Percentiles rank a stretch among this genome's conserved stretches.
Evolutionary conservation across 2,113 vertebrate genomes (phyloP).

Genomic region (Macroglossus sobrinus): DNA sequence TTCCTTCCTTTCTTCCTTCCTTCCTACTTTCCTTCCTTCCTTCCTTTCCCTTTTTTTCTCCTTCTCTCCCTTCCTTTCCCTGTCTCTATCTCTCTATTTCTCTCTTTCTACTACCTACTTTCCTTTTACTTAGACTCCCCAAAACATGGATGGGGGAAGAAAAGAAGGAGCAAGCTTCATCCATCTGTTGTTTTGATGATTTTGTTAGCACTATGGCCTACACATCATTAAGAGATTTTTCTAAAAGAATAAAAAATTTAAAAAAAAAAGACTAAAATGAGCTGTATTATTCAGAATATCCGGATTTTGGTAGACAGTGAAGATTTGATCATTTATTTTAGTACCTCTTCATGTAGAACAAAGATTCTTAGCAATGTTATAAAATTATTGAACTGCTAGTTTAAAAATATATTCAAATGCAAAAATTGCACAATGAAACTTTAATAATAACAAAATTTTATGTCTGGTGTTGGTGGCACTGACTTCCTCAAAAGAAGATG

Average conservation of each 20-base stretch:
- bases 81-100: neutral
- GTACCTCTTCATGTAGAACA: neutral
- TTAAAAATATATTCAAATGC: neutral
- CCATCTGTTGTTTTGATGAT: neutral
- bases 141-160: neutral
- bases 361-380: neutral
- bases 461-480: neutral
- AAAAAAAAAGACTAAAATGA: neutral
- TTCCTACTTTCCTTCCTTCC: neutral
- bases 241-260: neutral
- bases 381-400: neutral
- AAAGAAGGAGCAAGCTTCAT: neutral
- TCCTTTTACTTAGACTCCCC: neutral
- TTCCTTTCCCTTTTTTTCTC: too few species aligned
- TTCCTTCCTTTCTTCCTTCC: neutral
- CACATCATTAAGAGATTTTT: neutral
- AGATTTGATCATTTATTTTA: neutral
- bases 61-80: neutral
- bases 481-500: neutral
- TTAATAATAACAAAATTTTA: neutral
- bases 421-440: neutral
- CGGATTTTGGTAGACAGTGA: neutral
- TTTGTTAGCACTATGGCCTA: neutral
- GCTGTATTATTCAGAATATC: neutral
- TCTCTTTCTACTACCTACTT: neutral